Evolutionary conservation across 2,113 vertebrate species (phyloP).

Genomic region (Amphiprion percula): DNA sequence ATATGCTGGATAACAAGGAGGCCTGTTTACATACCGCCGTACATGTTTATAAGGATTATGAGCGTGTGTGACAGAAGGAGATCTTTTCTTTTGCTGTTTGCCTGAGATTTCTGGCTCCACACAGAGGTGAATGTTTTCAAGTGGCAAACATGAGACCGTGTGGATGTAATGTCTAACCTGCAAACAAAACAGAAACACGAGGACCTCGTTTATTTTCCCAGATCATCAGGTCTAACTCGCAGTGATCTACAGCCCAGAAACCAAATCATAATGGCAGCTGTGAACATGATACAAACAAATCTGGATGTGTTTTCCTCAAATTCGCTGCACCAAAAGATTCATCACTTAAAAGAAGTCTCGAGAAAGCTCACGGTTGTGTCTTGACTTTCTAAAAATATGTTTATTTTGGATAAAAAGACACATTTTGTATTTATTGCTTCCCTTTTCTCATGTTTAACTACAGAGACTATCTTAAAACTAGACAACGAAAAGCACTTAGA

Average conservation of each 20-base stretch:
- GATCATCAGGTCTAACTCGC: not conserved
- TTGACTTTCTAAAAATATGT: not conserved
- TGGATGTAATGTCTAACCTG: too few relatives aligned
- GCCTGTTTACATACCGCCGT: too few relatives aligned
- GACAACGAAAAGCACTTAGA: constrained; percentile 7
- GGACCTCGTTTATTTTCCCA: too few relatives aligned
- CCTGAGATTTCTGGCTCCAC: not conserved
- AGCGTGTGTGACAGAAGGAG: not conserved
- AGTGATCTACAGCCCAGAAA: not conserved
- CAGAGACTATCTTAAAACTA: constrained; percentile 10
- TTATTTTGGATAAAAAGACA: not conserved
- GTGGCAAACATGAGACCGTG: too few relatives aligned
- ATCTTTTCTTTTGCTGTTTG: not conserved
- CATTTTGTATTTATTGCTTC: not conserved
- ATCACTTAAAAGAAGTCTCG: not conserved
- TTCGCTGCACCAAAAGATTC: not conserved
- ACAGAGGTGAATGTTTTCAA: not conserved
- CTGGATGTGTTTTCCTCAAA: not conserved
- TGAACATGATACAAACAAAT: not conserved
- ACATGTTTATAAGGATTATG: not conserved
- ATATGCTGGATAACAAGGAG: too few relatives aligned
- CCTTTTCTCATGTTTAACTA: not conserved
- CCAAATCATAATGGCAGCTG: not conserved
- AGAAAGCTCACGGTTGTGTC: not conserved
- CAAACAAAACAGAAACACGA: too few relatives aligned